phyloP scores from a whole-genome alignment of 2,113 vertebrate genomes.

The Myocastor coypus region DNA sequence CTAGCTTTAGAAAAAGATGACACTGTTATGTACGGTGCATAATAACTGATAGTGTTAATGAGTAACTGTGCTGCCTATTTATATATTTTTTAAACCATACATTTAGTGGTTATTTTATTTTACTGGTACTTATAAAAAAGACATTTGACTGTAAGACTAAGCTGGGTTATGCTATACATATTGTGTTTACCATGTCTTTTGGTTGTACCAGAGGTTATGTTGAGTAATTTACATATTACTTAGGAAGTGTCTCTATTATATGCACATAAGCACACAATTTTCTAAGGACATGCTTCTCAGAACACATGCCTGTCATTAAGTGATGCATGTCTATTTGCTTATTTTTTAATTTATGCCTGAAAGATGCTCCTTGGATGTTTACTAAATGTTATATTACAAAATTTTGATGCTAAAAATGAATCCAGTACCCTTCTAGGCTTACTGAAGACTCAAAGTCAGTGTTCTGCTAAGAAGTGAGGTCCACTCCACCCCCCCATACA shows the following conservation, averaged over 20 bases:
- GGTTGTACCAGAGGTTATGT: background rate
- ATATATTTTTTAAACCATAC: background rate
- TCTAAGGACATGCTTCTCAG: background rate
- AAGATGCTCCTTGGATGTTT: conserved; percentile 22
- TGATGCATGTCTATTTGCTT: background rate
- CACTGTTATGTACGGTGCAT: too few species aligned
- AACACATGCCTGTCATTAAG: background rate
- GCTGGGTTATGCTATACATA: too few species aligned
- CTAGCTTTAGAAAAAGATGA: background rate
- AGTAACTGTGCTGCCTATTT: background rate
- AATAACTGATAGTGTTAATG: background rate
- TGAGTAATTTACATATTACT: background rate
- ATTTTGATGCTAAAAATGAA: background rate
- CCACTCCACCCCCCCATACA: too few species aligned
- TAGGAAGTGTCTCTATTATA: background rate
- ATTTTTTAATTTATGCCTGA: background rate
- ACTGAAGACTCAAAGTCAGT: background rate
- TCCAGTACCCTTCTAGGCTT: background rate
- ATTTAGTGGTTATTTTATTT: background rate
- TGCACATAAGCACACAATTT: background rate
- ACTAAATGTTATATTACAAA: background rate
- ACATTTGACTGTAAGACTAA: background rate
- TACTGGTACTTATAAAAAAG: background rate
- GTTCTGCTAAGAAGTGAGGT: background rate
- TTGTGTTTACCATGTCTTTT: background rate